Conservation (phyloP, 2,888 invertebrate genomes). For the Chloroclysta siterata region DNA sequence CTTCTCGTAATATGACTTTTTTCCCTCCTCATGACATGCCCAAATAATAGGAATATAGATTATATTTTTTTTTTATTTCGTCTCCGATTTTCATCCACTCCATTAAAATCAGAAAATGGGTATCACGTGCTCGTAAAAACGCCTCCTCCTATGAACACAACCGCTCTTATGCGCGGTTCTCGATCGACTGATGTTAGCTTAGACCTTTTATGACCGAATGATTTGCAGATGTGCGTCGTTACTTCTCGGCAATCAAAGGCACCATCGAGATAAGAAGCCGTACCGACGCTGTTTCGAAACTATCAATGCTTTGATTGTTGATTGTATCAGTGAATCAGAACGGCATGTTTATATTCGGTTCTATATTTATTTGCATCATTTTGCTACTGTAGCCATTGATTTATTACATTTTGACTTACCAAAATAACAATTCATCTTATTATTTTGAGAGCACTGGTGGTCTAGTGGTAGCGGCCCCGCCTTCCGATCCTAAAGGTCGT, state of each 20-base stretch:
- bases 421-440: no score
- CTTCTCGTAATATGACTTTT: no score
- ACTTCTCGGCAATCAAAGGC: slow-evolving; percentile 37
- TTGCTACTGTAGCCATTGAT: not conserved
- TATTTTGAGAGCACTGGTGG: no score
- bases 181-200: slow-evolving; percentile 45
- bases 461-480: no score
- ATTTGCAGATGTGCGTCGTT: slow-evolving; percentile 57
- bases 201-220: slow-evolving; percentile 53
- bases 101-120: not conserved
- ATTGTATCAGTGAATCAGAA: slow-evolving; percentile 13
- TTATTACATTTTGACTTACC: not conserved
- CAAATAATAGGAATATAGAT: no score
- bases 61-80: no score
- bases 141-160: slow-evolving; percentile 11
- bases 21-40: no score
- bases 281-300: slow-evolving; percentile 16
- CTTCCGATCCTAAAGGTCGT: no score
- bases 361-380: not conserved
- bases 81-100: not conserved
- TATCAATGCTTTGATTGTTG: slow-evolving; percentile 30
- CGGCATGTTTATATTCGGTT: not conserved
- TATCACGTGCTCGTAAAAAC: slow-evolving; percentile 6
- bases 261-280: slow-evolving; percentile 29
- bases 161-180: not conserved